Percentiles rank a stretch among this genome's conserved stretches.
Conservation (phyloP, 2,797 vertebrate genomes). For the Gallirallus australis region DNA sequence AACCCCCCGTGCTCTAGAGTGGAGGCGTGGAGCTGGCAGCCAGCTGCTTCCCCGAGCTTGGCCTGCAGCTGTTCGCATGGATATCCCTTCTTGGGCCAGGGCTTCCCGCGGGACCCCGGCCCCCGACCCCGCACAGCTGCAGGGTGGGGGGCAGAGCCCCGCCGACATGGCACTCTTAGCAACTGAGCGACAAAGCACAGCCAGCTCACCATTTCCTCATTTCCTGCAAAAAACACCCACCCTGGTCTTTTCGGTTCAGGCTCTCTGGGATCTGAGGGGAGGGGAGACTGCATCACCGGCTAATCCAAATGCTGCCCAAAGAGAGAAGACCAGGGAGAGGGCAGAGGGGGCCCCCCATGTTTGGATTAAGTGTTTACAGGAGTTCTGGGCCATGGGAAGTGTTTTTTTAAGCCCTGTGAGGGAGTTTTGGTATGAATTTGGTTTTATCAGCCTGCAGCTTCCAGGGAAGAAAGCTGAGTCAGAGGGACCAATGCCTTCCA, state of each 20-base stretch:
- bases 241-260: rapidly evolving
- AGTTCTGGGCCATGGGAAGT: background rate
- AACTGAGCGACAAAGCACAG: background rate
- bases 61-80: background rate
- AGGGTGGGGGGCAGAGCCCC: background rate
- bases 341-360: background rate
- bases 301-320: background rate
- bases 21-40: background rate
- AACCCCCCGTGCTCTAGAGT: background rate
- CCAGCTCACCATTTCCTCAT: background rate
- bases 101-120: background rate
- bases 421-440: background rate
- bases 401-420: background rate
- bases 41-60: background rate
- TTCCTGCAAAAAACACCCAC: background rate
- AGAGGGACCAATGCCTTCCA: background rate
- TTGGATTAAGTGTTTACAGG: background rate
- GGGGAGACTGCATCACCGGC: rapidly evolving
- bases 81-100: background rate
- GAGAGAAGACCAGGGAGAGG: background rate
- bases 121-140: background rate
- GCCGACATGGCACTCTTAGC: rapidly evolving
- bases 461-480: constrained; percentile 23
- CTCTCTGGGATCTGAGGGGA: background rate
- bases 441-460: background rate